Evolutionary conservation across 2,888 invertebrate species (phyloP), one percentile per base, ranked within the genome.

Genomic region (Acronicta aceris): DNA sequence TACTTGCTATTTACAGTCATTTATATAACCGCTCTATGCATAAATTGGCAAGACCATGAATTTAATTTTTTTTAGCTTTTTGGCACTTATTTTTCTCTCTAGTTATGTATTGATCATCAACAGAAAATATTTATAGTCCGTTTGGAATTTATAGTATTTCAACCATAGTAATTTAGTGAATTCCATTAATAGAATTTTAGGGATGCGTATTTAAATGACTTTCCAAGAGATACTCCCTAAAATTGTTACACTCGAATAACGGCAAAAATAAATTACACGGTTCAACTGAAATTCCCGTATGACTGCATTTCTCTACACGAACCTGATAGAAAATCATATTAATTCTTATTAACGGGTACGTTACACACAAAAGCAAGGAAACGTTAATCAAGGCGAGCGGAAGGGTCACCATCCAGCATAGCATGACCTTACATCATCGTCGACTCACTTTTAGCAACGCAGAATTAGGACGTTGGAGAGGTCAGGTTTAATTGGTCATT

Each of bases 301-400:
- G 62, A 55, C 55, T 70, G 63, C 68, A 78, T 64, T 59, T 73
- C 62, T 51, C 41, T 59, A 60, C 59, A 65, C 57, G 47, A 40
- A 49, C 40, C 59, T 53, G 66, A 69, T 66, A 75, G 66, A 71
- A 81, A 82, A 82, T 78, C 77, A 65, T 80, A 74, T 84, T 85
- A 82, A 85, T 87, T 84, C 81, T 79, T 81, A 83, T 86, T 84
- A 85, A 86, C 81, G 82, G 81, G 78, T 76, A 76, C 75, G 74
- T 74, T 83, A 66, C 67, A 81, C 83, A 85, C 84, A 85, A 85
- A 85, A 82, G 83, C 80, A 81, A 79, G 78, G 77, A 80, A 80
- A 82, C 81, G 84, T 87, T 89, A 89, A 91, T 90, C 87, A 89
- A 88, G 82, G 85, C 79, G 80, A 83, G 81, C 83, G 86, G 83